Evolutionary conservation across 2,888 invertebrate species (phyloP).

Genomic region (Nebria salina): DNA sequence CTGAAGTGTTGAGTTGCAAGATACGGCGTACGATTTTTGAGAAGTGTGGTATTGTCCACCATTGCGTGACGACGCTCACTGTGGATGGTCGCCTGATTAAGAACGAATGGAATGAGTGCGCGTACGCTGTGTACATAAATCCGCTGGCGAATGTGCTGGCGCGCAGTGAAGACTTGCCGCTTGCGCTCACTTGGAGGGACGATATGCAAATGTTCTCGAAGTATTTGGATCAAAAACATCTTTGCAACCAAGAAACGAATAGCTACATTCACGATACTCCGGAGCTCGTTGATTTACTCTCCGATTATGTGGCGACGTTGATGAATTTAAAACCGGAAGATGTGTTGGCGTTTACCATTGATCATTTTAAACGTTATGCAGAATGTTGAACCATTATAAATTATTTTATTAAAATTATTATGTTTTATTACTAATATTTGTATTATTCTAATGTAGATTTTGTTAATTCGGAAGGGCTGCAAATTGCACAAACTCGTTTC

Average conservation of each 20-base stretch:
- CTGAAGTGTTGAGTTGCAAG: constrained; percentile 66
- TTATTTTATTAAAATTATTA: neutral
- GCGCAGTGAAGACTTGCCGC: constrained; percentile 52
- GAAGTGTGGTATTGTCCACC: constrained; percentile 66
- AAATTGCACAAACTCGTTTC: constrained; percentile 57
- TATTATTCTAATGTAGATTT: neutral
- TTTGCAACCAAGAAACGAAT: constrained; percentile 64
- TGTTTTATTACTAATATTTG: no score
- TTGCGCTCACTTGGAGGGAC: constrained; percentile 66
- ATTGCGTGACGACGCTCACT: constrained; percentile 67
- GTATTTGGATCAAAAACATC: constrained; percentile 68
- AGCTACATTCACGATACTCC: constrained; percentile 70
- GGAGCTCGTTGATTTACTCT: constrained; percentile 66
- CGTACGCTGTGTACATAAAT: constrained; percentile 69
- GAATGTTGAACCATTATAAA: neutral
- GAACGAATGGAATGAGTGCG: constrained; percentile 70
- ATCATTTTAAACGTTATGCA: constrained; percentile 66
- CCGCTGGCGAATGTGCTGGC: constrained; percentile 60
- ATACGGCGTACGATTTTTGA: constrained; percentile 70
- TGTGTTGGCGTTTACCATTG: constrained; percentile 67
- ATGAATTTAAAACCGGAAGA: constrained; percentile 67
- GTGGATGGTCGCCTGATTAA: constrained; percentile 68
- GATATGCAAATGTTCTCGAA: constrained; percentile 71
- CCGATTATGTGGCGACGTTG: constrained; percentile 70
- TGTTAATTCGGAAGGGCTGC: constrained; percentile 56